Evolutionary conservation across 1,140 invertebrate species (phyloP).

Genomic region (Argopecten irradians): DNA sequence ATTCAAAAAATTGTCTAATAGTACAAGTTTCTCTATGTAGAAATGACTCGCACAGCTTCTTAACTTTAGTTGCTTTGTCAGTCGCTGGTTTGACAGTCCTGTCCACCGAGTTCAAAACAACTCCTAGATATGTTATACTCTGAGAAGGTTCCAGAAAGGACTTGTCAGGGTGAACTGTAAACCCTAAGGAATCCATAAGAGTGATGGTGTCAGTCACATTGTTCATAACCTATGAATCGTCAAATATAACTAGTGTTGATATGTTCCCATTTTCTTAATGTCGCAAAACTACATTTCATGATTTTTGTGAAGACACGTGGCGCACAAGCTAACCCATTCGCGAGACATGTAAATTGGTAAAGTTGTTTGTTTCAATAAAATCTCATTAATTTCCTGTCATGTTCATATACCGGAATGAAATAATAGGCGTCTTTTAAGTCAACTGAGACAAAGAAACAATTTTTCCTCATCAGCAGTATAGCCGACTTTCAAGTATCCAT

Average conservation of each 20-base stretch:
- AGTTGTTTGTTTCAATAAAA: conserved; percentile 44
- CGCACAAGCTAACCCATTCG: conserved; percentile 27
- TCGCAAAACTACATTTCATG: conserved; percentile 43
- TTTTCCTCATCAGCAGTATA: no score
- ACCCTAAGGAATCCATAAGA: neutral
- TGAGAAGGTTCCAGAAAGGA: neutral
- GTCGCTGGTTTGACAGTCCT: conserved; percentile 29
- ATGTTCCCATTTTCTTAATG: conserved; percentile 33
- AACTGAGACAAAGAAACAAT: no score
- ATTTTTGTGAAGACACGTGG: conserved; percentile 51
- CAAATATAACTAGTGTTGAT: conserved; percentile 35
- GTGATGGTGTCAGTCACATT: conserved; percentile 22
- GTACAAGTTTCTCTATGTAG: neutral
- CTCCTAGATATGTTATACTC: no score
- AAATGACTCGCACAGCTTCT: neutral
- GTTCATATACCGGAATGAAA: no score
- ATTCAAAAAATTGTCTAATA: neutral
- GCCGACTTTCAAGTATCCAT: no score
- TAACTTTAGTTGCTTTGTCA: conserved; percentile 28
- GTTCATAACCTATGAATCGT: conserved; percentile 35
- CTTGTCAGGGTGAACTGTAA: neutral
- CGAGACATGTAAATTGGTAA: conserved; percentile 35
- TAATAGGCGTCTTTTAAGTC: no score
- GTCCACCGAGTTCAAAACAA: conserved; percentile 17
- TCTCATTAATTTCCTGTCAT: no score